Evolutionary conservation across 2,113 vertebrate species (phyloP).

Genomic region (Tor tambroides): DNA sequence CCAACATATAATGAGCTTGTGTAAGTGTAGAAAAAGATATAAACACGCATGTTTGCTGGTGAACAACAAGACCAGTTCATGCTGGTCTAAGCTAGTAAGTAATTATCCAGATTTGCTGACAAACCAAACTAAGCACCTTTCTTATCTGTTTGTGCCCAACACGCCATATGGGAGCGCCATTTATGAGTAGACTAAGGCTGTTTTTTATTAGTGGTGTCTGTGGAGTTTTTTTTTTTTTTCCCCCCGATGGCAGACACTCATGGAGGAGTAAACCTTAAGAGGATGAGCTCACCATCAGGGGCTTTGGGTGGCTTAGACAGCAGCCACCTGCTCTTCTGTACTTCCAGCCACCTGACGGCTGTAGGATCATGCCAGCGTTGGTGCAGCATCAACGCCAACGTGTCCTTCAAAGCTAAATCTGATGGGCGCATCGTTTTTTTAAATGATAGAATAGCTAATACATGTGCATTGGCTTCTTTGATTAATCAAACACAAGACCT

Average conservation of each 20-base stretch:
- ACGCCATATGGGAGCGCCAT: constrained; percentile 61
- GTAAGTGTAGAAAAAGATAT: constrained; percentile 36
- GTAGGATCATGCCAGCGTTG: constrained; percentile 21
- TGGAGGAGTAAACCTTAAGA: constrained; percentile 62
- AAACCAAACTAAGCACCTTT: constrained; percentile 23
- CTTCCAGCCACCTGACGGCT: constrained; percentile 1
- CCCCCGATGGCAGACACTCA: constrained; percentile 59
- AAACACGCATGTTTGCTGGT: not conserved
- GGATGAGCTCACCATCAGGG: constrained; percentile 68
- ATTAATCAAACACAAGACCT: not conserved
- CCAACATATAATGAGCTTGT: constrained; percentile 27
- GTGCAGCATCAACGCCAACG: not conserved
- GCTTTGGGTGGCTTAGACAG: constrained; percentile 69
- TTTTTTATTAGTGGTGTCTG: constrained; percentile 54
- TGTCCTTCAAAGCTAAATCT: constrained; percentile 19
- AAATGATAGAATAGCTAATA: not conserved
- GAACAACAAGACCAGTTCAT: not conserved
- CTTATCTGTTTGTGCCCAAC: constrained; percentile 43
- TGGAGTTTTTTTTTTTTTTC: not conserved
- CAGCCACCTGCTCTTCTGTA: constrained; percentile 69
- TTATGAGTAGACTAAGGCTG: constrained; percentile 64
- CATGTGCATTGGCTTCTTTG: not conserved
- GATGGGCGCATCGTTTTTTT: not conserved
- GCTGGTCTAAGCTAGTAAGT: constrained; percentile 8
- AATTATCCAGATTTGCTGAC: constrained; percentile 44